Conservation (phyloP, 2,797 vertebrate species). For the Pseudocheirus occidentalis region DNA sequence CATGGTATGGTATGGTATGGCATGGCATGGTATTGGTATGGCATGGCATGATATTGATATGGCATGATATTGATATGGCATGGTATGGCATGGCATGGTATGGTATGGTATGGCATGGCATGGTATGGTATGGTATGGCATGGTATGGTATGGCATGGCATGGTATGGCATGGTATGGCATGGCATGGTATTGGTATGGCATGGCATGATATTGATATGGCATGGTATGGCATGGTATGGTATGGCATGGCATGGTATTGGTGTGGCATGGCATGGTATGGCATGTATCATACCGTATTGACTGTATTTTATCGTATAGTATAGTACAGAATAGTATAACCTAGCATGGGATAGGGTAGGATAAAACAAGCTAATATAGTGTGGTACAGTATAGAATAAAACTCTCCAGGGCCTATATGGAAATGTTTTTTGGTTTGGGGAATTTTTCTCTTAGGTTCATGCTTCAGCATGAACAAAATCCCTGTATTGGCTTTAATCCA, state of each 20-base stretch:
- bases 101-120: too few species aligned
- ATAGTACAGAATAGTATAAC: too few species aligned
- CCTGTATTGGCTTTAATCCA: conserved; percentile 31
- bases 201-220: too few species aligned
- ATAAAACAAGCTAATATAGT: too few species aligned
- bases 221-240: background rate
- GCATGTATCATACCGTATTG: too few species aligned
- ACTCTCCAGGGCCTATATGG: conserved; percentile 17
- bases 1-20: too few species aligned
- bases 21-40: background rate
- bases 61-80: rapidly evolving
- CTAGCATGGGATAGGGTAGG: too few species aligned
- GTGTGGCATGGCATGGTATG: background rate
- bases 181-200: rapidly evolving
- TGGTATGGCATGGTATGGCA: background rate
- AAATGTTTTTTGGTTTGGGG: background rate
- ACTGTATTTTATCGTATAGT: too few species aligned
- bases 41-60: background rate
- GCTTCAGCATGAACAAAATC: background rate
- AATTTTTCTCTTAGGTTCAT: conserved; percentile 9
- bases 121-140: background rate
- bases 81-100: background rate
- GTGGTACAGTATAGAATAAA: background rate
- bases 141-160: background rate
- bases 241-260: too few species aligned